A percentile compares a stretch with the other conserved stretches of the same genome.
Conservation (phyloP, 1,140 invertebrate species). For the Atta cephalotes region DNA sequence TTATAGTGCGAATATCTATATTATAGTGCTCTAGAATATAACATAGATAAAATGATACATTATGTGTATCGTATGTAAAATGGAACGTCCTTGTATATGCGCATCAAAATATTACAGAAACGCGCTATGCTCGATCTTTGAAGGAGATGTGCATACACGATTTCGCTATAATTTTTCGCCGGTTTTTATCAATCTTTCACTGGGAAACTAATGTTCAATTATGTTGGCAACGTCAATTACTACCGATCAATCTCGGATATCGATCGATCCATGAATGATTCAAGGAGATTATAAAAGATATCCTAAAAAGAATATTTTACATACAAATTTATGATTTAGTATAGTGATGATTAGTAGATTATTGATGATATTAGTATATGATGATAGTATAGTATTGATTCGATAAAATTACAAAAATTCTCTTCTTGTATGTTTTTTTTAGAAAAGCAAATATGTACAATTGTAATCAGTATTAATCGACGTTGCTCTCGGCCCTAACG, state of each 20-base stretch:
- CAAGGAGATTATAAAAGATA: neutral
- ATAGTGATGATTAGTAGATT: too few species aligned
- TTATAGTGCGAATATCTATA: too few species aligned
- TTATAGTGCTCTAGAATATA: too few species aligned
- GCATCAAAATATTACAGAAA: conserved; percentile 30
- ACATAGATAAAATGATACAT: too few species aligned
- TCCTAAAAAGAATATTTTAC: neutral
- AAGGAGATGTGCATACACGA: conserved; percentile 56
- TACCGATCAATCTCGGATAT: conserved; percentile 2
- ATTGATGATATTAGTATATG: too few species aligned
- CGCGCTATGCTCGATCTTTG: neutral
- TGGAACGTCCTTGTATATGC: neutral
- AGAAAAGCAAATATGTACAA: neutral
- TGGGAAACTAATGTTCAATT: conserved; percentile 1
- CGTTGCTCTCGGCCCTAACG: conserved; percentile 11
- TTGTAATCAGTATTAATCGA: conserved; percentile 10
- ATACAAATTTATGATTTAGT: too few species aligned
- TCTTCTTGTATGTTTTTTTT: neutral
- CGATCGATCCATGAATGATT: neutral
- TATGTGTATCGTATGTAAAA: too few species aligned
- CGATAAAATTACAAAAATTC: neutral
- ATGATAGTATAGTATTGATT: neutral
- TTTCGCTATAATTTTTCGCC: conserved; percentile 45
- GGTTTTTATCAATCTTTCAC: neutral
- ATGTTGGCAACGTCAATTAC: conserved; percentile 21